Evolutionary conservation across 2,888 invertebrate genomes (phyloP), one percentile per base, ranked within the genome.

Genomic region (Peribatodes rhomboidaria): DNA sequence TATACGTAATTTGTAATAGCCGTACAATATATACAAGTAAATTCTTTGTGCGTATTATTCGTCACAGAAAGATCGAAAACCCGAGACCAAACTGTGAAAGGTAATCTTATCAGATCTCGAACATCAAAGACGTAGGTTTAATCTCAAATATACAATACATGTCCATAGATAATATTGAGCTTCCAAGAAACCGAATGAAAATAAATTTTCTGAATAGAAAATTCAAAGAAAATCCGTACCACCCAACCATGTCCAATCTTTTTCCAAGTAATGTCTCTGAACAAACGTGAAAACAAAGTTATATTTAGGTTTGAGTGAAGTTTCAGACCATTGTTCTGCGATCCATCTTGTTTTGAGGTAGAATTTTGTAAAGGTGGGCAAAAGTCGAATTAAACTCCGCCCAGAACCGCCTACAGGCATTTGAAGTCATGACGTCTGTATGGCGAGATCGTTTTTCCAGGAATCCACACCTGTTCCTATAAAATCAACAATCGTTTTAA

Each of bases 331-430:
- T 27, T 50, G 6, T 50, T 50, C 31, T 49, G 10, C 14, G 11
- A 10, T 31, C 18, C 18, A 18, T 9, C 9, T 35, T 11, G 33
- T 49, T 33, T 27, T 47, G 47, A 42, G 20, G 11, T 1, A 31
- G 22, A 49, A 20, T 44, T 22, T 47, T 47, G 9, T 4, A 16
- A 37, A 44, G 42, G 58, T 58, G 33, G 50, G 39, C 22, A n/a
- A 22, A 52, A 47, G 37, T 31, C 33, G 55, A 39, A 20, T 59
- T 7, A 55, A 37, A 46, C 65, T 52, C 65, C 65, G 65, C 60
- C 65, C 49, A 49, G 31, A 31, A 14, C 46, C 65, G 65, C 61
- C 59, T 57, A 39, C 57, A 47, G 31, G 13, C 57, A 56, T 53
- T 52, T 54, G 20, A 14, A 61, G 57, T 52, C 60, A 60, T 60